phyloP scores from a whole-genome alignment of 1,140 invertebrate genomes.

The Dinothrombium tinctorium region DNA sequence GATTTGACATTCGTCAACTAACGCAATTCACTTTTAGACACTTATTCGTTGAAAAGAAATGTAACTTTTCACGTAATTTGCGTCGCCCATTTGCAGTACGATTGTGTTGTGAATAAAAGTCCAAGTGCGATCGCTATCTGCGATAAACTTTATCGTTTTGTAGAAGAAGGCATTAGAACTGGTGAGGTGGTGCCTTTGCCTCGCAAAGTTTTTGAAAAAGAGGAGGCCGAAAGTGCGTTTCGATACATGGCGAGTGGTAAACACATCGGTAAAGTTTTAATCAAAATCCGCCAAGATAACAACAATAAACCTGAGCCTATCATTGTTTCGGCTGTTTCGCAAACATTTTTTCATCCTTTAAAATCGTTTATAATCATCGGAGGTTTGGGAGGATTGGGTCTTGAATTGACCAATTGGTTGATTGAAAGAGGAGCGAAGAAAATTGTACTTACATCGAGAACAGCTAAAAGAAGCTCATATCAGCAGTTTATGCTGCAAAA shows the following conservation, averaged over 20 bases:
- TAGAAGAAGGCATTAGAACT: conserved; percentile 43
- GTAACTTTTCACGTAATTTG: background rate
- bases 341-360: conserved; percentile 20
- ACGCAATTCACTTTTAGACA: conserved; percentile 34
- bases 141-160: background rate
- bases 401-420: conserved; percentile 31
- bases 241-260: conserved; percentile 29
- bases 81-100: background rate
- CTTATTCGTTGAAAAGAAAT: conserved; percentile 37
- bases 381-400: conserved; percentile 31
- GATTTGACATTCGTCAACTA: conserved; percentile 10
- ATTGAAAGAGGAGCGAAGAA: conserved; percentile 25
- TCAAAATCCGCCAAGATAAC: conserved; percentile 25
- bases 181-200: conserved; percentile 65
- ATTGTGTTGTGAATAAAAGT: background rate
- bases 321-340: conserved; percentile 33
- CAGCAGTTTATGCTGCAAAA: conserved; percentile 21
- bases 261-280: conserved; percentile 31
- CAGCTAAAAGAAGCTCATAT: conserved; percentile 26
- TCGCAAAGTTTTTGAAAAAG: conserved; percentile 31
- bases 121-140: background rate
- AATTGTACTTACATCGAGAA: conserved; percentile 28
- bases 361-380: conserved; percentile 27
- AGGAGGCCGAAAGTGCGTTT: conserved; percentile 29
- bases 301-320: conserved; percentile 31